These are phyloP conservation scores for Leucopsar rothschildi DNA, from an alignment of 2,113 vertebrate species.

Conservation along the genomic window DNA sequence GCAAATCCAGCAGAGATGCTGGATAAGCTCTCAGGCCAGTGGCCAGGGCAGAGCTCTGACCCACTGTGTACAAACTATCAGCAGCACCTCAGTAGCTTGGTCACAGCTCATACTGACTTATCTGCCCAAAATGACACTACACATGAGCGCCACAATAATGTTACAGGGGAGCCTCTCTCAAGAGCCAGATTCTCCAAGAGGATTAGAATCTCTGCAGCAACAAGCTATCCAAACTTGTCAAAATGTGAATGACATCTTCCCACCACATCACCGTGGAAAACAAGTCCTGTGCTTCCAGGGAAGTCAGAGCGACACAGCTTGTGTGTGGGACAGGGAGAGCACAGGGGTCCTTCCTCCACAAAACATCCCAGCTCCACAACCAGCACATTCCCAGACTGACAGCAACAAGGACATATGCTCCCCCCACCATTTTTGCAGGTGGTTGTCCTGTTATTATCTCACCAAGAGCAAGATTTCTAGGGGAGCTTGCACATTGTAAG, in stretches of 20 bases:
- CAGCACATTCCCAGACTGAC: background rate
- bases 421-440: background rate
- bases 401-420: background rate
- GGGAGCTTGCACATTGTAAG: background rate
- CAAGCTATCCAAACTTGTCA: background rate
- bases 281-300: background rate
- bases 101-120: background rate
- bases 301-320: accelerated
- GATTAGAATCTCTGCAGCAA: background rate
- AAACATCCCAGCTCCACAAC: background rate
- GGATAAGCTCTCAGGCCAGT: background rate
- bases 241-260: background rate
- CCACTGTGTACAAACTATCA: background rate
- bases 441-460: background rate
- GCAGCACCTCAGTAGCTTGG: background rate
- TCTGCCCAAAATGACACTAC: background rate
- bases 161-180: background rate
- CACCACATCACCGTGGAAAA: background rate
- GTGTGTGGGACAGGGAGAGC: background rate
- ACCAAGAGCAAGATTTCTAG: background rate
- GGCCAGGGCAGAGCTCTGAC: background rate
- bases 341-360: background rate
- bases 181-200: background rate
- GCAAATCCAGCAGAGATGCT: background rate
- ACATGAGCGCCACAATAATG: background rate